phyloP scores from a whole-genome alignment of 2,888 invertebrate genomes.

The Boloria selene region DNA sequence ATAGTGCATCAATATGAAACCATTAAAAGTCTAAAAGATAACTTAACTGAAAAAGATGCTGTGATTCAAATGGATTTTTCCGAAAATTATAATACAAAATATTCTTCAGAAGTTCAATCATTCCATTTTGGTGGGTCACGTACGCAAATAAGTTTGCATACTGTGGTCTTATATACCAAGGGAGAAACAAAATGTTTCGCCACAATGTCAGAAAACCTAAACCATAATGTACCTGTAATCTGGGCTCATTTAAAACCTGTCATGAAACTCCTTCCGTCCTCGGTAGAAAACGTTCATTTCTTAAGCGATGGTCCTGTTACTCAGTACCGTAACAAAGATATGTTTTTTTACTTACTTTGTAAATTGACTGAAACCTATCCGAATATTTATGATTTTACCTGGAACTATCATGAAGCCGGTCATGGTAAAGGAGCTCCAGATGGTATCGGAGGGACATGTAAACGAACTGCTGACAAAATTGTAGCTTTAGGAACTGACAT shows the following conservation, averaged over 20 bases:
- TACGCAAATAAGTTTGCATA: slow-evolving; percentile 38
- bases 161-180: slow-evolving; percentile 39
- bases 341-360: slow-evolving; percentile 34
- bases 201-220: slow-evolving; percentile 11
- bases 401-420: slow-evolving; percentile 42
- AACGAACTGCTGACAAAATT: slow-evolving; percentile 37
- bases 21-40: too few species aligned
- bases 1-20: too few species aligned
- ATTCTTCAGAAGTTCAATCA: neutral
- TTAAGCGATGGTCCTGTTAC: slow-evolving; percentile 41
- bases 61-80: too few species aligned
- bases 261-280: slow-evolving; percentile 33
- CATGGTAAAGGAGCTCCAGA: slow-evolving; percentile 43
- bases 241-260: slow-evolving; percentile 41
- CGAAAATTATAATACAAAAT: neutral
- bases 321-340: slow-evolving; percentile 43
- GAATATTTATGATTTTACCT: slow-evolving; percentile 39
- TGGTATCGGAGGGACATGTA: slow-evolving; percentile 39
- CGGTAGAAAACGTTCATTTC: slow-evolving; percentile 40
- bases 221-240: slow-evolving; percentile 30
- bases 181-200: neutral
- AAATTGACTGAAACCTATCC: slow-evolving; percentile 19
- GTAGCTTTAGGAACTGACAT: slow-evolving; percentile 37
- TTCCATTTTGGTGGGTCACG: slow-evolving; percentile 15
- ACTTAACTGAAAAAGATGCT: too few species aligned